Base-by-base conservation (phyloP, 35 echinoderm and acorn worm species). In the Lytechinus variegatus region DNA sequence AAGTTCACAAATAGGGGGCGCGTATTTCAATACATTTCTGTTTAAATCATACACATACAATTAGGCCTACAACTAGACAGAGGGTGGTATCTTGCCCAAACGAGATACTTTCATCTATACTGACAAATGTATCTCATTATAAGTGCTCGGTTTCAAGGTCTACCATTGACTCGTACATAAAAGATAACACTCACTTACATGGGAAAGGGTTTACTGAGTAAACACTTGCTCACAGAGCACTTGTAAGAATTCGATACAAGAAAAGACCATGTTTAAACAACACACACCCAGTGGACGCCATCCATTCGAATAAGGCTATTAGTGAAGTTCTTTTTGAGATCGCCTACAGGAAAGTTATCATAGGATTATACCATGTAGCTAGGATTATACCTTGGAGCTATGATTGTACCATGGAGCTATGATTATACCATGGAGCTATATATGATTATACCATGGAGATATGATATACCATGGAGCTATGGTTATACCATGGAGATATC, bases 231-330 rank as follows among this genome's bases (percentile, higher is more conserved):
- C 14, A 16, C 66, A 79, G 66, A 79, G 66, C 66, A 79, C 61
- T 71, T 71, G 61, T 79, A 79, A 79, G 66, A 79, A 79, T n/a
- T 79, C 66, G 66, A 79, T 79, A 79, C 66, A 21, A n/a, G 66
- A 79, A 79, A 79, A 79, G 66, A n/a, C 66, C 16, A 79, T 79
- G 66, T 79, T 79, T 79, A 79, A 79, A 79, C 66, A 79, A 79
- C 19, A 79, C 8, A n/a, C 19, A 24, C 24, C 5, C 61, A 79
- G 16, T 14, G 14, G 66, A n/a, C 66, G 66, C 12, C 19, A 71
- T 13, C 12, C 19, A 71, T 13, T 71, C 19, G 61, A 71, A 44
- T 44, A 44, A 71, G 61, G 61, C 61, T 71, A 71, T 71, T 71
- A 14, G 60, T 16, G 14, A 66, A 66, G 16, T 10, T 66, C 61